Percentiles rank a stretch among this genome's conserved stretches.
These are phyloP conservation scores for Latheticus oryzae DNA, from an alignment of 2,888 invertebrate genomes.

Conservation along the genomic window DNA sequence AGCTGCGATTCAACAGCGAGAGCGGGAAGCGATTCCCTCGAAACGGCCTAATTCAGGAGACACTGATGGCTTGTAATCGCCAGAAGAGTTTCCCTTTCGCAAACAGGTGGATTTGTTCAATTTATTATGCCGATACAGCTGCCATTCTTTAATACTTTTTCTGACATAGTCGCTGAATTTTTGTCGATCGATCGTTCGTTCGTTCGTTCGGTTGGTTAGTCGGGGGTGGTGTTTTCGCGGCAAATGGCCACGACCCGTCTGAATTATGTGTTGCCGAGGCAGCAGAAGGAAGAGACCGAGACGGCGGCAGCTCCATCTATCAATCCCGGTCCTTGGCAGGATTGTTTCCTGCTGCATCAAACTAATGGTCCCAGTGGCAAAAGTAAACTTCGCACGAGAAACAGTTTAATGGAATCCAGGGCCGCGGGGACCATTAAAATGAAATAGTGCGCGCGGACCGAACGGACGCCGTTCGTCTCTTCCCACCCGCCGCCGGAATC, in stretches of 20 bases:
- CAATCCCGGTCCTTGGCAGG: conserved; percentile 63
- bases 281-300: conserved; percentile 62
- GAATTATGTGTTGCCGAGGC: conserved; percentile 61
- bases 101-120: conserved; percentile 66
- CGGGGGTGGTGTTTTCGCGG: conserved; percentile 33
- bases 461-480: conserved; percentile 50
- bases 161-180: conserved; percentile 22
- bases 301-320: conserved; percentile 59
- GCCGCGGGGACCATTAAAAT: conserved; percentile 71
- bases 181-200: conserved; percentile 33
- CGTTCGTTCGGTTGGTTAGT: no score
- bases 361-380: conserved; percentile 67
- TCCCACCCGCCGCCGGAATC: conserved; percentile 54
- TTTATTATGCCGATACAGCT: conserved; percentile 54
- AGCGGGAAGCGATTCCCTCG: conserved; percentile 64
- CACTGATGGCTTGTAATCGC: conserved; percentile 67
- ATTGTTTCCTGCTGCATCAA: conserved; percentile 68
- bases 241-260: conserved; percentile 44
- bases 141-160: conserved; percentile 15
- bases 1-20: conserved; percentile 63
- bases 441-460: conserved; percentile 66
- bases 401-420: conserved; percentile 71
- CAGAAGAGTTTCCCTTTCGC: conserved; percentile 62
- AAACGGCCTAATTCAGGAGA: conserved; percentile 67
- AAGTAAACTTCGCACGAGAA: conserved; percentile 67